These are phyloP conservation scores for Drosophila micromelanica DNA, from an alignment of 1,140 invertebrate species.

Conservation along the genomic window DNA sequence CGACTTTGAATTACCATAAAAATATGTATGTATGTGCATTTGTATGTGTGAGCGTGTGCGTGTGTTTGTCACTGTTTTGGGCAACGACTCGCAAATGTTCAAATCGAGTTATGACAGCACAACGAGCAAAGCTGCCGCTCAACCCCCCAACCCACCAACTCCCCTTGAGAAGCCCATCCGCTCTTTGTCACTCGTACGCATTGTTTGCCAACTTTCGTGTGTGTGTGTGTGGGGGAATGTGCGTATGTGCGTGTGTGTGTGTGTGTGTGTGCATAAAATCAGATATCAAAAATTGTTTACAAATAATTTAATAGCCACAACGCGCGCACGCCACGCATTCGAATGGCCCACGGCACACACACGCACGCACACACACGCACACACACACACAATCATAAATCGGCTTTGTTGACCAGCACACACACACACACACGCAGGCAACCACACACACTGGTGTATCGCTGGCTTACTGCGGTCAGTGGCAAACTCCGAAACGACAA, in stretches of 20 bases:
- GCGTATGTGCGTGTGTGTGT: slow-evolving; percentile 12
- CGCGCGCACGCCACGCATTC: slow-evolving; percentile 70
- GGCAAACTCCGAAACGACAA: slow-evolving; percentile 33
- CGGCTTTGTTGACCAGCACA: slow-evolving; percentile 52
- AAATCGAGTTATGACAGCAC: slow-evolving; percentile 59
- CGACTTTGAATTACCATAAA: slow-evolving; percentile 62
- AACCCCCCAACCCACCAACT: slow-evolving; percentile 1
- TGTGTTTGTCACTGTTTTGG: slow-evolving; percentile 32
- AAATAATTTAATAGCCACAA: slow-evolving; percentile 79
- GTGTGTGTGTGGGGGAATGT: not conserved
- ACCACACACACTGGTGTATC: slow-evolving; percentile 32
- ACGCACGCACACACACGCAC: slow-evolving; percentile 32
- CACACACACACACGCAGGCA: slow-evolving; percentile 29
- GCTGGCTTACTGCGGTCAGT: slow-evolving; percentile 53
- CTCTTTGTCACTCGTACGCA: slow-evolving; percentile 21
- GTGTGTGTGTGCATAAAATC: slow-evolving; percentile 73
- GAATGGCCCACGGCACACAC: slow-evolving; percentile 45
- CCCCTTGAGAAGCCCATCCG: not conserved
- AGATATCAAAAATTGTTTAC: slow-evolving; percentile 83
- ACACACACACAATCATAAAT: slow-evolving; percentile 47
- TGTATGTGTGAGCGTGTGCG: slow-evolving; percentile 11
- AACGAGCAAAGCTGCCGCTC: slow-evolving; percentile 18
- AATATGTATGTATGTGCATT: slow-evolving; percentile 23
- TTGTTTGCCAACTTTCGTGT: slow-evolving; percentile 8
- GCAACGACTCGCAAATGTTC: slow-evolving; percentile 42